Evolutionary conservation across 1,140 invertebrate species (phyloP).

Genomic region (Orchestia grillus): DNA sequence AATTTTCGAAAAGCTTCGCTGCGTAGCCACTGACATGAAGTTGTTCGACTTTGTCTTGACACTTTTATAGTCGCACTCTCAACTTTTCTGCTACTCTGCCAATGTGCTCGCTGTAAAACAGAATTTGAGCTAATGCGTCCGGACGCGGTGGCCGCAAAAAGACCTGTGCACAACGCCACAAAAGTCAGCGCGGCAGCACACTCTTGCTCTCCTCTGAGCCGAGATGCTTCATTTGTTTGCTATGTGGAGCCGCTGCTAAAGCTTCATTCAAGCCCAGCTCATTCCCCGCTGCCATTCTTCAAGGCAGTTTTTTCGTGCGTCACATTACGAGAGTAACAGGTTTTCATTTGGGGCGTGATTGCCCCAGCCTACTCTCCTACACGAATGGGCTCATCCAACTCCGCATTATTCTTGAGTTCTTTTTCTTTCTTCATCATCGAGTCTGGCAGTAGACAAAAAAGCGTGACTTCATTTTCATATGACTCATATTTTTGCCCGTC

Average conservation of each 20-base stretch:
- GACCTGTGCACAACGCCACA: not conserved
- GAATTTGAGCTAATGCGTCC: slow-evolving; percentile 34
- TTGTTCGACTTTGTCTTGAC: not conserved
- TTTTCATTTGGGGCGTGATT: slow-evolving; percentile 32
- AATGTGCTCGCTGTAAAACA: slow-evolving; percentile 16
- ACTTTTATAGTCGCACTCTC: slow-evolving; percentile 1
- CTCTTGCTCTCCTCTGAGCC: not conserved
- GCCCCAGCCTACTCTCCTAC: not conserved
- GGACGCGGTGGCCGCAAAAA: not conserved
- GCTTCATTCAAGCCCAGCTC: slow-evolving; percentile 34
- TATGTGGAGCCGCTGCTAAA: not conserved
- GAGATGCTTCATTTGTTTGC: slow-evolving; percentile 35
- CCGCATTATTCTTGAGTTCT: not conserved
- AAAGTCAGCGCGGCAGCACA: not conserved
- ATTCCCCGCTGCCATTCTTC: slow-evolving; percentile 44
- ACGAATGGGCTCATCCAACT: not conserved
- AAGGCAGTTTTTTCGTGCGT: slow-evolving; percentile 20
- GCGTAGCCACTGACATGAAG: not conserved
- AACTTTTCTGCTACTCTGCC: not conserved
- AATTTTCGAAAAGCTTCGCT: not conserved
- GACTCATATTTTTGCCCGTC: not conserved
- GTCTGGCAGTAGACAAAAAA: not conserved
- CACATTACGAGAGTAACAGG: slow-evolving; percentile 41
- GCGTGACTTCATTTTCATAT: not conserved
- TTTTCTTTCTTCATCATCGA: not conserved